These are phyloP conservation scores for Lepidothrix coronata DNA, from an alignment of 2,113 vertebrate genomes.

Conservation along the genomic window DNA sequence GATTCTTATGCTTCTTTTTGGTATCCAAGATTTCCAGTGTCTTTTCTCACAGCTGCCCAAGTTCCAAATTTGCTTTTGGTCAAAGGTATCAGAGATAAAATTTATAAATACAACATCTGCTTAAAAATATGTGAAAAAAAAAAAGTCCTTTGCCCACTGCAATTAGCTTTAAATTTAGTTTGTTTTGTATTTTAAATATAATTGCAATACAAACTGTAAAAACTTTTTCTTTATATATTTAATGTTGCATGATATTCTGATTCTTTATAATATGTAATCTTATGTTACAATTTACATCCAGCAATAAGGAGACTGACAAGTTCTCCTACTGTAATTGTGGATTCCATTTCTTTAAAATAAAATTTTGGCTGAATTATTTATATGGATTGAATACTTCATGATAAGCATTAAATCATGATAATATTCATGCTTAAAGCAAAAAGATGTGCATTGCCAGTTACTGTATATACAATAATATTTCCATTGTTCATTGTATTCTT, in stretches of 20 bases:
- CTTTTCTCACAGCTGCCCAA: not conserved
- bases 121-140: not conserved
- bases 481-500: slow-evolving; percentile 14
- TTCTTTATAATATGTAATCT: not conserved
- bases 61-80: not conserved
- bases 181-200: not conserved
- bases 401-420: not conserved
- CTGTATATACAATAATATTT: not conserved
- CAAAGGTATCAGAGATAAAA: not conserved
- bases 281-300: not conserved
- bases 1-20: not conserved
- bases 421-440: not conserved
- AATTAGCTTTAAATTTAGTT: not conserved
- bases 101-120: not conserved
- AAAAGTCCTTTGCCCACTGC: not conserved
- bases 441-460: not conserved
- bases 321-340: not conserved
- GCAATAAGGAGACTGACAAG: not conserved
- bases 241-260: no score
- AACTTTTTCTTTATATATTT: not conserved
- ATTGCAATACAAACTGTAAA: not conserved
- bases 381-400: not conserved
- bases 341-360: not conserved
- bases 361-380: not conserved
- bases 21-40: not conserved